phyloP scores from a whole-genome alignment of 2,797 vertebrate genomes.

The Crax fasciolata region DNA sequence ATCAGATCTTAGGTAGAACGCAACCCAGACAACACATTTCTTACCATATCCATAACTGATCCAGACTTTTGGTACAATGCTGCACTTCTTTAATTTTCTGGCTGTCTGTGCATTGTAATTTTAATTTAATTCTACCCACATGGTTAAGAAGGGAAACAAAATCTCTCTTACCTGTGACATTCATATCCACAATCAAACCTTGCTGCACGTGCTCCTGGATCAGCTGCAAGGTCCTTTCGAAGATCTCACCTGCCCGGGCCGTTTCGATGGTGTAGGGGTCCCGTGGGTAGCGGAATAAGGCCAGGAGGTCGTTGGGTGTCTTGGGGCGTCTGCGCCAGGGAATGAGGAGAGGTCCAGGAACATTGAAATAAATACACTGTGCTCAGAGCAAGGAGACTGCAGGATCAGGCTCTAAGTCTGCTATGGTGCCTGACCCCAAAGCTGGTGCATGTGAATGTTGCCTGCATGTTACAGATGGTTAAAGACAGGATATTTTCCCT shows the following conservation, averaged over 20 bases:
- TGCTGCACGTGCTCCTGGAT: slow-evolving; percentile 81
- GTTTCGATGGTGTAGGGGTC: slow-evolving; percentile 81
- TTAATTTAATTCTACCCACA: rapidly evolving
- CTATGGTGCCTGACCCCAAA: not conserved
- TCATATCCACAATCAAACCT: slow-evolving; percentile 78
- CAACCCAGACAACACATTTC: not conserved
- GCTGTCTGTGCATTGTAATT: not conserved
- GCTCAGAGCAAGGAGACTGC: not conserved
- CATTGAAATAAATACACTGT: not conserved
- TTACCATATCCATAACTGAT: not conserved
- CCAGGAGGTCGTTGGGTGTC: slow-evolving; percentile 80
- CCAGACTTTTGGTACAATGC: too few relatives aligned
- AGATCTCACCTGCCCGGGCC: slow-evolving; percentile 81
- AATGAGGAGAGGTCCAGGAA: not conserved
- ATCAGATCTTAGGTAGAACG: not conserved
- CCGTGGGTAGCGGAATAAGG: slow-evolving; percentile 81
- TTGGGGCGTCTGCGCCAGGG: slow-evolving; percentile 72
- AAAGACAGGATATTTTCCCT: not conserved
- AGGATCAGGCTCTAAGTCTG: not conserved
- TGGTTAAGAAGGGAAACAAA: not conserved
- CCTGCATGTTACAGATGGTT: not conserved
- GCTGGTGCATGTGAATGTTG: rapidly evolving
- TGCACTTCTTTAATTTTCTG: not conserved
- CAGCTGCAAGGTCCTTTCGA: slow-evolving; percentile 80
- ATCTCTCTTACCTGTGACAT: slow-evolving; percentile 74